A percentile compares a stretch with the other conserved stretches of the same genome.
Conservation (phyloP, 2,113 vertebrate species). For the Carassius carassius region DNA sequence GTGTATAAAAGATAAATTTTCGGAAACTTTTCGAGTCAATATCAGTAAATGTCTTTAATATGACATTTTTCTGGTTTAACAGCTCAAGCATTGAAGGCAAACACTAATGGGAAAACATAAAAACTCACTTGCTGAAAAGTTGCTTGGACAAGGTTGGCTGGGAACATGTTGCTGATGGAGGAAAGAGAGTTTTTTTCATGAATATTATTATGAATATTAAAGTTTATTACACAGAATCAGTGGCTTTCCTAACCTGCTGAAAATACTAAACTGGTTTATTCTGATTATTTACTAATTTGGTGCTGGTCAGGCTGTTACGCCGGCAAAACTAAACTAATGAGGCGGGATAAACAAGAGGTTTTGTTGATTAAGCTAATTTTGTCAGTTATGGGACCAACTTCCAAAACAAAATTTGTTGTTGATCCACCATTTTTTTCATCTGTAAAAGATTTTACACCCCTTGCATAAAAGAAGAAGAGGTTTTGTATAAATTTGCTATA, state of each 20-base stretch:
- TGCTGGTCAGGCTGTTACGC: neutral
- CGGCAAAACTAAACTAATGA: neutral
- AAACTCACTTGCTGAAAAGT: constrained; percentile 94
- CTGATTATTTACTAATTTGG: neutral
- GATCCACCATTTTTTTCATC: neutral
- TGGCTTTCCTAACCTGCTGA: neutral
- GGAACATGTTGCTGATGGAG: constrained; percentile 94
- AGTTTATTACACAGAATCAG: neutral
- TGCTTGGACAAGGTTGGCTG: constrained; percentile 94
- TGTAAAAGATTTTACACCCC: neutral
- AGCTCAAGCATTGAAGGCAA: neutral
- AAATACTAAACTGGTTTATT: neutral
- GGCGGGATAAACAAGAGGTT: neutral
- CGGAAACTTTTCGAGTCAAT: too few relatives aligned
- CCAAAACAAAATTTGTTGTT: neutral
- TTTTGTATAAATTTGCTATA: too few relatives aligned
- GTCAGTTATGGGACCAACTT: neutral
- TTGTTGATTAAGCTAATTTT: neutral
- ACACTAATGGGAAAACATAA: neutral
- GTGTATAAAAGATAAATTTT: too few relatives aligned
- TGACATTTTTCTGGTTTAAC: too few relatives aligned
- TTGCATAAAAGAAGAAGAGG: neutral
- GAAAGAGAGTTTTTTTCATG: neutral
- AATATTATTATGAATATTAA: neutral
- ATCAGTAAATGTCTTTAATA: too few relatives aligned